Evolutionary conservation across 2,113 vertebrate species (phyloP).

Genomic region (Aldabrachelys gigantea): DNA sequence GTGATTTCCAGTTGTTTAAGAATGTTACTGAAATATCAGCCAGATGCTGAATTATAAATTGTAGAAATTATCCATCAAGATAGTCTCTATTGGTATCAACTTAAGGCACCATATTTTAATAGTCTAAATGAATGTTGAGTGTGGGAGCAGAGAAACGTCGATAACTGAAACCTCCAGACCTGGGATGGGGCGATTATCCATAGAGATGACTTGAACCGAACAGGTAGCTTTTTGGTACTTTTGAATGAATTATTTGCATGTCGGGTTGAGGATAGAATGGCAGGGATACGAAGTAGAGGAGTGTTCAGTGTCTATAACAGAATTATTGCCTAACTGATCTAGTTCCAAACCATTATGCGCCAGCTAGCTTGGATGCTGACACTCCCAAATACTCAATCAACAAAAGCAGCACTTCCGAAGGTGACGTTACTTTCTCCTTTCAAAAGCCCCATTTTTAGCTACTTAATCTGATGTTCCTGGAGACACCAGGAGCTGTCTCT

Average conservation of each 20-base stretch:
- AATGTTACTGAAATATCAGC: neutral
- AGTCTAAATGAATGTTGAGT: neutral
- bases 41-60: neutral
- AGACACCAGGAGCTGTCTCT: neutral
- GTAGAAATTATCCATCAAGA: neutral
- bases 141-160: rapidly evolving
- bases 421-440: conserved; percentile 15
- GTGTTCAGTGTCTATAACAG: neutral
- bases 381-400: conserved; percentile 11
- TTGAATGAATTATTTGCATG: neutral
- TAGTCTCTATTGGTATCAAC: neutral
- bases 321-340: neutral
- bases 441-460: conserved; percentile 29
- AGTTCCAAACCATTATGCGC: neutral
- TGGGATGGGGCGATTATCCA: neutral
- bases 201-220: neutral
- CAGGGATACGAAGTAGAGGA: neutral
- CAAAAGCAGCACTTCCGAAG: neutral
- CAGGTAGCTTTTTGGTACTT: neutral
- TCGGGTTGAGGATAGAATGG: neutral
- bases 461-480: conserved; percentile 9
- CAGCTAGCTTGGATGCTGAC: neutral
- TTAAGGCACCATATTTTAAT: rapidly evolving
- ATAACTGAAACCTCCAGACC: neutral
- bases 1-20: neutral